Percentiles rank a stretch among this genome's conserved stretches.
Evolutionary conservation across 2,797 vertebrate species (phyloP).

Genomic region (Chloroceryle inda): DNA sequence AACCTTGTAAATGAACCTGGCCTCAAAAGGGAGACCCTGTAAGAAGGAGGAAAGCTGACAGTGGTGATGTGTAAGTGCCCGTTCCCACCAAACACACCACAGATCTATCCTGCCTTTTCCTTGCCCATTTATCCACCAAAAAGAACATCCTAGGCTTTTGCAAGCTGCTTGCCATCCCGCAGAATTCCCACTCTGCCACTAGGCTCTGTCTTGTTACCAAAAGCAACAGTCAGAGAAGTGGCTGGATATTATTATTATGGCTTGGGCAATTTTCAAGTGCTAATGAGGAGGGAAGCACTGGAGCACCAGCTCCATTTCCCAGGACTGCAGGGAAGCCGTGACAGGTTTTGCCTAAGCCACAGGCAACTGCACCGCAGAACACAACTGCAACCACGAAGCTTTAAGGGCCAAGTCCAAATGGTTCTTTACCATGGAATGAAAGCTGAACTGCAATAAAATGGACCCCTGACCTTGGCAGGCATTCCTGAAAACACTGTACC

Average conservation of each 20-base stretch:
- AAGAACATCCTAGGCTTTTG: neutral
- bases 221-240: neutral
- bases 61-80: too few relatives aligned
- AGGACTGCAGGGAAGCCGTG: neutral
- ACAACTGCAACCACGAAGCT: neutral
- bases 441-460: neutral
- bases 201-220: neutral
- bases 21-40: neutral
- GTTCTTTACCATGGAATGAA: neutral
- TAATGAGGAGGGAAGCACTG: neutral
- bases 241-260: neutral
- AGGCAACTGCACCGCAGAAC: neutral
- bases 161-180: neutral
- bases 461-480: neutral
- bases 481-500: neutral
- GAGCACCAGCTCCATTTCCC: neutral
- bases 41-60: neutral
- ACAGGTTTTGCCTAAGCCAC: neutral
- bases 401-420: neutral
- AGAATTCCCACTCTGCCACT: neutral
- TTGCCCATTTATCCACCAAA: neutral
- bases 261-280: neutral
- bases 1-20: neutral
- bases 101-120: neutral
- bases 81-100: neutral